Evolutionary conservation across 2,797 vertebrate species (phyloP).

Genomic region (Mus caroli): DNA sequence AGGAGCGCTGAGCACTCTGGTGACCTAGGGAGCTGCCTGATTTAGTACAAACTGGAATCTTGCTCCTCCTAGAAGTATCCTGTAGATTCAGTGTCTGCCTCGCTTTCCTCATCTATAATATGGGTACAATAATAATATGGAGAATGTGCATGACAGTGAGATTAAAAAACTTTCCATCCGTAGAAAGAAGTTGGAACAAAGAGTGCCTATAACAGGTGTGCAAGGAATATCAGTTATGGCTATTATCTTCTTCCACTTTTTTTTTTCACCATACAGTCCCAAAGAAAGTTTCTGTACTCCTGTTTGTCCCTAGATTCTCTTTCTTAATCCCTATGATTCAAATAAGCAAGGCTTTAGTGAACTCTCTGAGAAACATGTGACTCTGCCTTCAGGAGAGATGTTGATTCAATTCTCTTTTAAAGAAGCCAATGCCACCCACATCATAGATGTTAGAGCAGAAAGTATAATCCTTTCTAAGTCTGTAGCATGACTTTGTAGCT

Average conservation of each 20-base stretch:
- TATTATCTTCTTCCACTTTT: background rate
- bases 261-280: background rate
- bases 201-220: background rate
- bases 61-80: background rate
- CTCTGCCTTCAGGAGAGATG: background rate
- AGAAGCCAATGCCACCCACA: background rate
- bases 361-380: background rate
- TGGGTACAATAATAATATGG: background rate
- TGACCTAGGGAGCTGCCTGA: background rate
- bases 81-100: background rate
- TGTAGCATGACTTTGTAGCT: background rate
- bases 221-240: background rate
- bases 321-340: conserved; percentile 50
- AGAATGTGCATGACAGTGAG: background rate
- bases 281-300: background rate
- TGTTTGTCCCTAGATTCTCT: background rate
- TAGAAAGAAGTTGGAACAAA: background rate
- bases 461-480: background rate
- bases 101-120: conserved; percentile 54
- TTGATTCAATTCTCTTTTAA: background rate
- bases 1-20: background rate
- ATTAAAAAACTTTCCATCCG: background rate
- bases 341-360: background rate
- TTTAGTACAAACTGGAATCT: background rate
- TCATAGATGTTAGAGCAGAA: background rate